Evolutionary conservation across 2,888 invertebrate genomes (phyloP), one percentile per base, ranked within the genome.

Genomic region (Dilophus febrilis): DNA sequence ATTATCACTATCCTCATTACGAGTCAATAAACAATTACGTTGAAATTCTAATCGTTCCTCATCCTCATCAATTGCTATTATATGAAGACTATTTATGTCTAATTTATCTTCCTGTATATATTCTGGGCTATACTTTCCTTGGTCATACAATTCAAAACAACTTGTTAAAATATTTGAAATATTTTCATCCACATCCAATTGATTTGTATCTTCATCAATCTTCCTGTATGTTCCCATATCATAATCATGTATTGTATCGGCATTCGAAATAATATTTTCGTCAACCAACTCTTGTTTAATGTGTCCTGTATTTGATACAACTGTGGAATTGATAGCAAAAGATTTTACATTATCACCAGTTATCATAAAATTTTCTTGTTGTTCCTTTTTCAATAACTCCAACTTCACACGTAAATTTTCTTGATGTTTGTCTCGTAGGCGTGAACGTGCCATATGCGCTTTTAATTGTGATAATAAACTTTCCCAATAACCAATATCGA

Each of bases 401-500:
- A 97, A 68, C 65, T 95, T 95, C 53, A 80, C 75, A 38, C 80
- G 72, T 46, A 97, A 66, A 61, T 87, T 87, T 47, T 79, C 78
- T 63, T 92, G 87, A 65, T 98, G 97, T 0, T 87, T 70, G 63
- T 97, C 95, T 40, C 88, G 69, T 11, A 98, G 70, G 27, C 95
- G 70, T 1, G 92, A 90, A 51, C 91, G 72, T 0, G 94, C 87
- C 79, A 88, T 88, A 61, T 92, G 90, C 6, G 92, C 94, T 67
- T 90, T 91, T 10, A 98, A 67, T 59, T 94, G 91, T n/a, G 87
- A 87, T 28, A 94, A 68, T 46, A 98, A 64, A 36, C 88, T 87
- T 66, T 98, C 97, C 97, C 97, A 98, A 64, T 95, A 98, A 35
- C 90, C 88, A 46, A 95, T 82, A 65, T 97, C 97, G 35, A 94